Base-by-base conservation (phyloP, 2,888 invertebrate species). In the Autographa gamma region DNA sequence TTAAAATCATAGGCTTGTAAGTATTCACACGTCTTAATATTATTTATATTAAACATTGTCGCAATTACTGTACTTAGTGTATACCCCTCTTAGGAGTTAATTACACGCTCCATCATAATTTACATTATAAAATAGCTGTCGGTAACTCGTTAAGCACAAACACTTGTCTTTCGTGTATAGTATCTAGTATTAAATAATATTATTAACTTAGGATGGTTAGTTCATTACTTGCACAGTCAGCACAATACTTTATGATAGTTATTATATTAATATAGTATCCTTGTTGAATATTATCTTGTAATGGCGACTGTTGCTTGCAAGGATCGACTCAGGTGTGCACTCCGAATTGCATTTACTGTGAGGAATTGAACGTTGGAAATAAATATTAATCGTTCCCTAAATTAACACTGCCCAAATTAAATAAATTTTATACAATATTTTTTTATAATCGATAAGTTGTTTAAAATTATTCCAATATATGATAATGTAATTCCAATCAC, bases 211-310 rank as follows among this genome's bases (percentile, higher is more conserved):
- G 80, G 77, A 81, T 86, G 85, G 81, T 87, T 87, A 88, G 79
- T 83, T 87, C 86, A 85, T 84, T 87, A 73, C 59, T 60, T 90
- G 93, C 95, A 94, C 94, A 88, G 84, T 90, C 88, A 86, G 93
- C 93, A 94, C 93, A 91, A 89, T 87, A 83, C 76, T 76, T 83
- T 83, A 85, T 82, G 86, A 85, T 82, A 83, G 85, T 88, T 89
- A 87, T 86, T 89, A 85, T 85, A 70, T 75, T 81, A 79, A 63
- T 63, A 80, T 87, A 86, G 84, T 77, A 82, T 73, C 80, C 77
- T 84, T 85, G 84, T 85, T 88, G 79, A 84, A 81, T 80, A 79
- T 82, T 83, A 77, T 70, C 63, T 71, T 73, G 74, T 73, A 73
- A 73, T 74, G 66, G 83, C 73, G 84, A 77, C 77, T 77, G 76